Evolutionary conservation across 2,888 invertebrate genomes (phyloP).

Genomic region (Stenolophus ochropezus): DNA sequence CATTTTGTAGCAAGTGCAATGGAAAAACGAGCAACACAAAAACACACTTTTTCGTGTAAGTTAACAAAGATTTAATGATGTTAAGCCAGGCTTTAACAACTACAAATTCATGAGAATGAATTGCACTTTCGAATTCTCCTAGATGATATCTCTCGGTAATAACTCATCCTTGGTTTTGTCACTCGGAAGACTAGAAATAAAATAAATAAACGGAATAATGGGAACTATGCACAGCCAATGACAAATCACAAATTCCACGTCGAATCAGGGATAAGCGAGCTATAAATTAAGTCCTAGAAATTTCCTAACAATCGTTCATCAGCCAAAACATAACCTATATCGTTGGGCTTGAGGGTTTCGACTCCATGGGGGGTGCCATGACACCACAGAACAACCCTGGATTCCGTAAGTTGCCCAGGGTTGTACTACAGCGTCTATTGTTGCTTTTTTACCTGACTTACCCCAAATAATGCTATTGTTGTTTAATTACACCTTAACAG

Average conservation of each 20-base stretch:
- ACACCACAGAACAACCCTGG: slow-evolving; percentile 1
- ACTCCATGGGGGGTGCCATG: slow-evolving; percentile 33
- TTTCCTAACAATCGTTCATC: slow-evolving; percentile 56
- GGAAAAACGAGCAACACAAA: background rate
- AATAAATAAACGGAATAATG: slow-evolving; percentile 27
- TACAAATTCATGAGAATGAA: slow-evolving; percentile 36
- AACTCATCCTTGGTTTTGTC: slow-evolving; percentile 25
- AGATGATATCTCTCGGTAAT: slow-evolving; percentile 28
- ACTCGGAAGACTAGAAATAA: background rate
- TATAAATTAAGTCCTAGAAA: slow-evolving; percentile 52
- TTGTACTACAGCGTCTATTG: background rate
- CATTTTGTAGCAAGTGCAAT: background rate
- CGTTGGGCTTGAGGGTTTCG: background rate
- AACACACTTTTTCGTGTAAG: background rate
- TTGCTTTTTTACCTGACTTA: slow-evolving; percentile 27
- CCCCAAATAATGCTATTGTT: slow-evolving; percentile 23
- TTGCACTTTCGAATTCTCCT: slow-evolving; percentile 12
- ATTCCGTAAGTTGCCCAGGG: background rate
- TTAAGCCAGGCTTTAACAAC: background rate
- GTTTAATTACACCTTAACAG: slow-evolving; percentile 8
- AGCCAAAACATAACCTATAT: slow-evolving; percentile 51
- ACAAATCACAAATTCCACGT: slow-evolving; percentile 50
- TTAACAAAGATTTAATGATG: slow-evolving; percentile 12
- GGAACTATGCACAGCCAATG: slow-evolving; percentile 39
- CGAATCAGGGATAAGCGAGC: slow-evolving; percentile 34